These are phyloP conservation scores for Drosophila yakuba DNA, from an alignment of 1,140 invertebrate genomes.

Conservation along the genomic window DNA sequence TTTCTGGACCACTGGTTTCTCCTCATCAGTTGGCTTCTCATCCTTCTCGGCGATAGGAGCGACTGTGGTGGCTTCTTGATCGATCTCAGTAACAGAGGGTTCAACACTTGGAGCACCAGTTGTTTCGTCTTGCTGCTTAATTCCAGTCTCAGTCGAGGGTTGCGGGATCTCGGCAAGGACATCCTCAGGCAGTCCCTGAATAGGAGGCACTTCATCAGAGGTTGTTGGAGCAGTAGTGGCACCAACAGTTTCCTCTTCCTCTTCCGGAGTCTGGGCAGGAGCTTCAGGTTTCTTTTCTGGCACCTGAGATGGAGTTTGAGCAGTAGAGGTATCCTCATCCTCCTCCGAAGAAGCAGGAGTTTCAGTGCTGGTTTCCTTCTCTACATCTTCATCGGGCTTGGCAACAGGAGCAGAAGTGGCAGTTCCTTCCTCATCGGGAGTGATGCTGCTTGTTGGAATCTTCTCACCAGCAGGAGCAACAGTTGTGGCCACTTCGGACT, in stretches of 20 bases:
- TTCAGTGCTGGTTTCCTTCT: constrained; percentile 11
- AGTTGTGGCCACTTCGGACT: constrained; percentile 35
- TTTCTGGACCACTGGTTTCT: neutral
- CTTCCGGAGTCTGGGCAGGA: constrained; percentile 8
- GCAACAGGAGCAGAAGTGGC: constrained; percentile 43
- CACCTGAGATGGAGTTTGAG: constrained; percentile 14
- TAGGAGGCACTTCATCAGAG: constrained; percentile 7
- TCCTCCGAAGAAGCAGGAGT: constrained; percentile 30
- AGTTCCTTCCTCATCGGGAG: constrained; percentile 23
- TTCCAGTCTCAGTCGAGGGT: constrained; percentile 27
- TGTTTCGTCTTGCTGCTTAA: constrained; percentile 8
- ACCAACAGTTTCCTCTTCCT: constrained; percentile 3
- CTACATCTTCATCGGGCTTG: constrained; percentile 32
- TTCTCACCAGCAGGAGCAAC: constrained; percentile 29
- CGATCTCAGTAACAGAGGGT: constrained; percentile 13
- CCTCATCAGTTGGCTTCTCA: constrained; percentile 19
- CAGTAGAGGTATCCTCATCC: constrained; percentile 19
- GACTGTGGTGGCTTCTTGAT: constrained; percentile 17
- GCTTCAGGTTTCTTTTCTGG: constrained; percentile 11
- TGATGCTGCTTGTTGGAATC: constrained; percentile 13
- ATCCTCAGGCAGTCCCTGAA: constrained; percentile 19
- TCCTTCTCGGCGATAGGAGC: constrained; percentile 20
- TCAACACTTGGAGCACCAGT: constrained; percentile 17
- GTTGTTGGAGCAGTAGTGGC: constrained; percentile 14
- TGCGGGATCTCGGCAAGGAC: constrained; percentile 13